phyloP scores from a whole-genome alignment of 2,888 invertebrate genomes.

The Apotomis betuletana region DNA sequence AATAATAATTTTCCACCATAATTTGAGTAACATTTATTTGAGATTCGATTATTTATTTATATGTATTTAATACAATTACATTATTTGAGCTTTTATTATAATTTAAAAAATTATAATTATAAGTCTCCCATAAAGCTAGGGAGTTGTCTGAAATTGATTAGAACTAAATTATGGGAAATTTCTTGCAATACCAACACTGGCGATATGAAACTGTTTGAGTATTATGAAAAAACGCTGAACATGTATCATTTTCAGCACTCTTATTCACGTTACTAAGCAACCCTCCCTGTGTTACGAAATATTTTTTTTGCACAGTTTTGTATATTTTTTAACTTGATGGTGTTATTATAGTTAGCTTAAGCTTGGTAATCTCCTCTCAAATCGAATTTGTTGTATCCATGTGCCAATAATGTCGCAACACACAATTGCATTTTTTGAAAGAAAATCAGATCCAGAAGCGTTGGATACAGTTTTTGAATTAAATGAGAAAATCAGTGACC shows the following conservation, averaged over 20 bases:
- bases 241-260: neutral
- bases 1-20: neutral
- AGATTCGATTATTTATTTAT: too few relatives aligned
- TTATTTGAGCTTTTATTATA: too few relatives aligned
- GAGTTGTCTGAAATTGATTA: neutral
- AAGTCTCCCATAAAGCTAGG: neutral
- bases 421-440: conserved; percentile 48
- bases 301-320: conserved; percentile 9
- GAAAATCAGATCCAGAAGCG: conserved; percentile 58
- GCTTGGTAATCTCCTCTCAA: neutral
- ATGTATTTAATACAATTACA: too few relatives aligned
- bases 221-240: conserved; percentile 5
- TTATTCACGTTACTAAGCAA: conserved; percentile 27
- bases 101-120: too few relatives aligned
- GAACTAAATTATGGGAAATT: neutral
- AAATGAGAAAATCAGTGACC: conserved; percentile 68
- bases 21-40: neutral
- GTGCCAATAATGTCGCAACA: conserved; percentile 19
- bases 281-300: neutral
- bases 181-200: neutral
- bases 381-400: neutral
- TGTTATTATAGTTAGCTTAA: neutral
- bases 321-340: conserved; percentile 16
- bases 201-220: conserved; percentile 1
- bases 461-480: conserved; percentile 72